These are phyloP conservation scores for Narcine bancroftii DNA, from an alignment of 2,113 vertebrate genomes.

Conservation along the genomic window DNA sequence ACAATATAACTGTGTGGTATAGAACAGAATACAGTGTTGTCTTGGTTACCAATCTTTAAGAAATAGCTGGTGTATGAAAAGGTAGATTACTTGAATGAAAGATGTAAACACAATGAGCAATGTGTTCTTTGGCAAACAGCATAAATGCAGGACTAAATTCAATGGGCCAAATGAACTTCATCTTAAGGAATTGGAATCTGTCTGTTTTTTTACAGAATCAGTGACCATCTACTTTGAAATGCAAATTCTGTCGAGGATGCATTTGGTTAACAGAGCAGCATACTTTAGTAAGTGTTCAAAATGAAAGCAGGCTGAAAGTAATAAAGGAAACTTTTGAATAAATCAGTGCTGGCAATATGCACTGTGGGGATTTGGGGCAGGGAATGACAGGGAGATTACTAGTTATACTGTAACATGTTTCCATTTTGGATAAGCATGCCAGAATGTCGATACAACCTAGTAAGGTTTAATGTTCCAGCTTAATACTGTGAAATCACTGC, in stretches of 20 bases:
- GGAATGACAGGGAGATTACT: not conserved
- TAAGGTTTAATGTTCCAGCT: conserved; percentile 1
- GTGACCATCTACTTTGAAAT: conserved; percentile 10
- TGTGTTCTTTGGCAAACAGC: not conserved
- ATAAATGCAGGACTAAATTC: not conserved
- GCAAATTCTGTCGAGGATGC: not conserved
- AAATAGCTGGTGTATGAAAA: not conserved
- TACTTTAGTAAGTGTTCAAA: conserved; percentile 28
- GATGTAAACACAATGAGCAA: not conserved
- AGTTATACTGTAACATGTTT: conserved; percentile 10
- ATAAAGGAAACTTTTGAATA: conserved; percentile 4
- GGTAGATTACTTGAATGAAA: not conserved
- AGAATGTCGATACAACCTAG: not conserved
- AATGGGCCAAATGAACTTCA: not conserved
- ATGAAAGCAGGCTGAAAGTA: conserved; percentile 27
- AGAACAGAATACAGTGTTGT: not conserved
- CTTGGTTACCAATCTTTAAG: not conserved
- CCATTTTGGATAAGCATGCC: no score
- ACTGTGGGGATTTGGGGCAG: not conserved
- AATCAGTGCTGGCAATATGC: conserved; percentile 13
- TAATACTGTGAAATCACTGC: conserved; percentile 15
- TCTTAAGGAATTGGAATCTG: not conserved
- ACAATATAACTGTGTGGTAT: not conserved
- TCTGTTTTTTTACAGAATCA: not conserved
- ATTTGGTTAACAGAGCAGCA: conserved; percentile 25